phyloP scores from a whole-genome alignment of 1,140 invertebrate genomes.

The Drosophila parabipectinata region DNA sequence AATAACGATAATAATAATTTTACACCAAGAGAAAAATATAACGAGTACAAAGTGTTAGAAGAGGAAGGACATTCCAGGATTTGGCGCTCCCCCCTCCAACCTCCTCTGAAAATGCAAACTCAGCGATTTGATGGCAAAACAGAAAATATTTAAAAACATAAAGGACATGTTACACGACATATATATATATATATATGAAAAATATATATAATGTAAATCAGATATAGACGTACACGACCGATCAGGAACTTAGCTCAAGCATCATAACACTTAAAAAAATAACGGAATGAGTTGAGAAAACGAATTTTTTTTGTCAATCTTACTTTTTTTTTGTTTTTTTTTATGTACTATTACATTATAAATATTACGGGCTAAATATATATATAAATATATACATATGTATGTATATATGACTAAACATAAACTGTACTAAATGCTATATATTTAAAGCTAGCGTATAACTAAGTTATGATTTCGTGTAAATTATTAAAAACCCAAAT shows the following conservation, averaged over 20 bases:
- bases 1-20: constrained; percentile 77
- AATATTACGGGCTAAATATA: constrained; percentile 37
- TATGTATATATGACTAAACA: constrained; percentile 17
- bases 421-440: constrained; percentile 67
- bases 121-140: constrained; percentile 30
- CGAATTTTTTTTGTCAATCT: not conserved
- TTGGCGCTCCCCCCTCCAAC: constrained; percentile 30
- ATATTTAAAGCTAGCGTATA: constrained; percentile 63
- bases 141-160: constrained; percentile 1
- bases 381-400: constrained; percentile 47
- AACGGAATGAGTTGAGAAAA: constrained; percentile 8
- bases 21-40: constrained; percentile 66
- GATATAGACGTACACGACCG: constrained; percentile 28
- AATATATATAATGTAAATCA: constrained; percentile 25
- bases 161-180: constrained; percentile 7
- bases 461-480: constrained; percentile 75
- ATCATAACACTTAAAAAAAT: constrained; percentile 10
- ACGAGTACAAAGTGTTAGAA: constrained; percentile 72
- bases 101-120: constrained; percentile 37
- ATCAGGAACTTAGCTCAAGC: constrained; percentile 64
- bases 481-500: constrained; percentile 53
- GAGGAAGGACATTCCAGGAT: constrained; percentile 37
- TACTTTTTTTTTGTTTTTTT: constrained; percentile 14
- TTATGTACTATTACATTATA: constrained; percentile 52
- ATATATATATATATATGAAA: constrained; percentile 4